Evolutionary conservation across 2,113 vertebrate genomes (phyloP), one percentile per base, ranked within the genome.

Genomic region (Herpailurus yagouaroundi): DNA sequence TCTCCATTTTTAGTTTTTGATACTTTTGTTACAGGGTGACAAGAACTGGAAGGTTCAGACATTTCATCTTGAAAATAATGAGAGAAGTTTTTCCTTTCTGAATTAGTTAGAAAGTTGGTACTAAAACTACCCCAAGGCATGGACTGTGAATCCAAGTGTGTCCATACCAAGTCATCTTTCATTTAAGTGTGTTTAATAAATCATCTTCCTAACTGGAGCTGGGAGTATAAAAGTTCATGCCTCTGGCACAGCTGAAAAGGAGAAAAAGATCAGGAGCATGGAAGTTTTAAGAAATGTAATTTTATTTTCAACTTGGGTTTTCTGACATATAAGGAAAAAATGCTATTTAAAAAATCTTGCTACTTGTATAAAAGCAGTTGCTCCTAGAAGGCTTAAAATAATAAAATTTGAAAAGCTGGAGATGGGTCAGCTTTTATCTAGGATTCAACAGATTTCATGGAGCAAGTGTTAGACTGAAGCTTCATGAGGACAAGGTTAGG

Each of bases 121-220:
- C 73, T 84, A 83, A 97, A 93, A 96, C 60, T 89, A 82, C 98
- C 96, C 41, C 73, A 76, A 89, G 97, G 92, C 79, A 84, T 93
- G 91, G 79, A 57, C 94, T 97, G 64, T 97, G 97, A 97, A 98
- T 97, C 96, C 89, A 98, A 96, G 89, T 96, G 52, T 95, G 95
- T 97, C 95, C 68, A 93, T 38, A 96, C 74, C 86, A 92, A 97
- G 69, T 74, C 77, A 80, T 96, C 95, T 97, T 98, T 98, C 96
- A 97, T 97, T 98, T 97, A 97, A 95, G 91, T 94, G 82, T 98
- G 68, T 96, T 97, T 97, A 97, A 98, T 98, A 96, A 97, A 95
- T 97, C 94, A 96, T 96, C 93, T 92, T 94, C 55, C 69, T 97
- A 98, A 97, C 95, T 97, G 83, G 84, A 82, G 71, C 91, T 82